Evolutionary conservation across 2,113 vertebrate species (phyloP).

Genomic region (Illadopsis cleaveri): DNA sequence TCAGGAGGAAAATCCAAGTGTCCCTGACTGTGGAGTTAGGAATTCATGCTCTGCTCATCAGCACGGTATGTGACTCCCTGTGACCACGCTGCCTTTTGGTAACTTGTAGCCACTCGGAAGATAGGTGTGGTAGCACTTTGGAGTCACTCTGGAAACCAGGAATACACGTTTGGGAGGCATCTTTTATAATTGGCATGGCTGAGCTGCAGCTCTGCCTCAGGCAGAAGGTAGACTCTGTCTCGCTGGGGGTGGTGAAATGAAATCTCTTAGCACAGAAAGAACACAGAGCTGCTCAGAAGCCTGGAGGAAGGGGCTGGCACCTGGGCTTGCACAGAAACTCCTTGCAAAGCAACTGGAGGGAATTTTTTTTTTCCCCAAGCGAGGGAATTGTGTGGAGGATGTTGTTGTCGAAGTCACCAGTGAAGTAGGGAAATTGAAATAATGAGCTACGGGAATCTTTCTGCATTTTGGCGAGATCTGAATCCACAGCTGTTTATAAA

Average conservation of each 20-base stretch:
- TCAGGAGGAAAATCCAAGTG: neutral
- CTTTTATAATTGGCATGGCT: constrained; percentile 57
- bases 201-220: constrained; percentile 38
- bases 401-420: neutral
- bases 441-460: neutral
- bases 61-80: neutral
- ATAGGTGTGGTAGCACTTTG: constrained; percentile 29
- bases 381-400: neutral
- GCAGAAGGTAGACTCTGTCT: constrained; percentile 29
- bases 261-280: constrained; percentile 9
- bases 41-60: neutral
- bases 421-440: neutral
- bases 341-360: neutral
- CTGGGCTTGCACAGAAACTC: neutral
- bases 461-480: neutral
- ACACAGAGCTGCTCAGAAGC: neutral
- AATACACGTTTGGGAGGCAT: constrained; percentile 63
- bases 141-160: constrained; percentile 56
- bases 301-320: constrained; percentile 10
- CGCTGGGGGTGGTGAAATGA: constrained; percentile 26
- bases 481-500: constrained; percentile 6
- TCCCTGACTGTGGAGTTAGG: neutral
- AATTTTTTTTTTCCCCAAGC: neutral
- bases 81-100: constrained; percentile 21
- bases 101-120: constrained; percentile 15